Evolutionary conservation across 2,888 invertebrate species (phyloP), one percentile per base, ranked within the genome.

Genomic region (Alcis repandata): DNA sequence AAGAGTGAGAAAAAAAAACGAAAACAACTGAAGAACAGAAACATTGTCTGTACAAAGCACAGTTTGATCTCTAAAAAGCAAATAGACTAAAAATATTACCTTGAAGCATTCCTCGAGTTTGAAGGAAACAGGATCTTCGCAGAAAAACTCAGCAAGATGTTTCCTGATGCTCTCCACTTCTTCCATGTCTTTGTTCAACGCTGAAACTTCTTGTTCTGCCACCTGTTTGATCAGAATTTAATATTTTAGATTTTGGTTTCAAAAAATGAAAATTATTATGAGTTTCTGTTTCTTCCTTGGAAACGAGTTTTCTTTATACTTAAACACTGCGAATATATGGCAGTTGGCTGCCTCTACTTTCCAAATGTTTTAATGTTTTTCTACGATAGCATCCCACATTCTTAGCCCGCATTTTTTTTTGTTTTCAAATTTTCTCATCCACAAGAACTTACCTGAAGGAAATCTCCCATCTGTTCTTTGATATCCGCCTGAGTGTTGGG

Each of bases 91-190:
- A 9, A 19, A 43, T 19, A 4, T 11, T 72, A 97, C 96, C 88
- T 96, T 96, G 82, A 98, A 98, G 82, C 98, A 98, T 85, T 99
- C 99, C 85, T 99, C 98, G 43, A 99, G 93, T 86, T 98, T 98
- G 85, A 99, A 99, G 0, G 96, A 95, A 57, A 95, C 95, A 0
- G 96, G 95, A 80, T 99, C 98, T 87, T 99, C 99, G 87, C 99
- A 99, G 91, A 99, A 98, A 91, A 98, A 99, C 57, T 97, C 97
- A 0, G 98, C 96, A 41, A 99, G 92, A 69, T 97, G 96, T 71
- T 95, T 95, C 33, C 98, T 95, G 65, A 98, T 95, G 17, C 94
- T 94, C 74, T 98, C 98, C 19, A 99, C 95, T 78, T 97, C 96
- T 63, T 96, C 95, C 95, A 98, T 96, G 74, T 96, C 97, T 59